Conservation (phyloP, 2,888 invertebrate genomes). For the Iselma pallidipennis region DNA sequence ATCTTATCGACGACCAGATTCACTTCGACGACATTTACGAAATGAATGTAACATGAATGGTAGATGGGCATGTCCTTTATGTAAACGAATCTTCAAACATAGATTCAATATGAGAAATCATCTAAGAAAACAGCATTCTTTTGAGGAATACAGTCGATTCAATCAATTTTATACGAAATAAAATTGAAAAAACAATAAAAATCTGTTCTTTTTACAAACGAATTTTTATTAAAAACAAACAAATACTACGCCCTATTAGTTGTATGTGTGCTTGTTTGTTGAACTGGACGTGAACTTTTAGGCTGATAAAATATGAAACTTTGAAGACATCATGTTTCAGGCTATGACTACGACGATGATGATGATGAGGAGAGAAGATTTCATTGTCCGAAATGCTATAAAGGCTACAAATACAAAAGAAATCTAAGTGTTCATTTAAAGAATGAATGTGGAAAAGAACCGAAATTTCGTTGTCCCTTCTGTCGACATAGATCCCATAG, state of each 20-base stretch:
- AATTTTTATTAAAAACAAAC: constrained; percentile 1
- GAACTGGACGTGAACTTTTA: neutral
- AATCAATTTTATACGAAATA: neutral
- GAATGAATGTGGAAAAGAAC: constrained; percentile 59
- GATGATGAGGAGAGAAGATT: neutral
- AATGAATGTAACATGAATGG: constrained; percentile 56
- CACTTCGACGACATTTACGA: constrained; percentile 54
- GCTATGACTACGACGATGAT: neutral
- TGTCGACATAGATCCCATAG: constrained; percentile 63
- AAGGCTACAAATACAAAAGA: constrained; percentile 54
- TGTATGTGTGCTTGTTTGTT: neutral
- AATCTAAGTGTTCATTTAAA: constrained; percentile 57
- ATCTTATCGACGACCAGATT: constrained; percentile 53
- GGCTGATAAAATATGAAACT: neutral
- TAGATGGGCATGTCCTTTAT: constrained; percentile 51
- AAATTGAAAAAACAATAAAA: neutral
- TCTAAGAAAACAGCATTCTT: constrained; percentile 17
- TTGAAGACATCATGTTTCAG: constrained; percentile 3
- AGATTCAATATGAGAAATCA: constrained; percentile 54
- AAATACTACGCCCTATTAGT: too few relatives aligned
- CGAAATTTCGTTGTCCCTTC: constrained; percentile 64
- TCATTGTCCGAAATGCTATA: constrained; percentile 54
- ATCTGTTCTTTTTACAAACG: neutral
- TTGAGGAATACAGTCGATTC: neutral
- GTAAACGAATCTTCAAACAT: constrained; percentile 55